Conservation (phyloP, 1,140 invertebrate species). For the Zophobas atratus region DNA sequence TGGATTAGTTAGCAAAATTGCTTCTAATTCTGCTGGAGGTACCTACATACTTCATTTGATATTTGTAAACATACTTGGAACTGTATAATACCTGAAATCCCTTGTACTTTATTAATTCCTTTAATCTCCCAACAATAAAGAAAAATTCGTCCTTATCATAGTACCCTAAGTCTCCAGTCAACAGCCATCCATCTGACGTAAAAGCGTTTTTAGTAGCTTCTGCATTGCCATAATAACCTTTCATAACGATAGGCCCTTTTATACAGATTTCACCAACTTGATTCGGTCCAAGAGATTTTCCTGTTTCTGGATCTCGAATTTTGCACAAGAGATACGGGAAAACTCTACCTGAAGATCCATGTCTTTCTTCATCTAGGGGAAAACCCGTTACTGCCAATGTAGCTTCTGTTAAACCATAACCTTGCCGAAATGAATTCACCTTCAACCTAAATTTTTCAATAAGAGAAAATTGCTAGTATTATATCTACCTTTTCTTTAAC, state of each 20-base stretch:
- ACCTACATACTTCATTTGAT: slow-evolving; percentile 79
- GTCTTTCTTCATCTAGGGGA: neutral
- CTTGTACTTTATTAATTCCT: slow-evolving; percentile 87
- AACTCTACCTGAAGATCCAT: slow-evolving; percentile 57
- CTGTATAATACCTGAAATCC: slow-evolving; percentile 74
- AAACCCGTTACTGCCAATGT: neutral
- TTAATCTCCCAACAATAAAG: slow-evolving; percentile 82
- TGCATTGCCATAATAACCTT: slow-evolving; percentile 75
- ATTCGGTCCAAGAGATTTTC: slow-evolving; percentile 72
- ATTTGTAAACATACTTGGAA: neutral
- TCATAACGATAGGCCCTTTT: slow-evolving; percentile 75
- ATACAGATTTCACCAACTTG: slow-evolving; percentile 79
- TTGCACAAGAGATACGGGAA: slow-evolving; percentile 72
- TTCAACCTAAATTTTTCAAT: slow-evolving; percentile 19
- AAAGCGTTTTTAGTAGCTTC: slow-evolving; percentile 75
- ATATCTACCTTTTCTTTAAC: slow-evolving; percentile 64
- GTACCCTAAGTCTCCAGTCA: slow-evolving; percentile 84
- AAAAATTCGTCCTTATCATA: slow-evolving; percentile 79
- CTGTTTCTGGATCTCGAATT: slow-evolving; percentile 75
- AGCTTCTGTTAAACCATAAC: slow-evolving; percentile 29
- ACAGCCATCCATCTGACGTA: slow-evolving; percentile 79
- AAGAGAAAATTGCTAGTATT: neutral
- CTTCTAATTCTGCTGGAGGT: slow-evolving; percentile 83
- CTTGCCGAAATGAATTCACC: slow-evolving; percentile 5
- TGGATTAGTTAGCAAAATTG: slow-evolving; percentile 77